These are phyloP conservation scores for Pogonomyrmex barbatus DNA, from an alignment of 1,140 invertebrate genomes.

Conservation along the genomic window DNA sequence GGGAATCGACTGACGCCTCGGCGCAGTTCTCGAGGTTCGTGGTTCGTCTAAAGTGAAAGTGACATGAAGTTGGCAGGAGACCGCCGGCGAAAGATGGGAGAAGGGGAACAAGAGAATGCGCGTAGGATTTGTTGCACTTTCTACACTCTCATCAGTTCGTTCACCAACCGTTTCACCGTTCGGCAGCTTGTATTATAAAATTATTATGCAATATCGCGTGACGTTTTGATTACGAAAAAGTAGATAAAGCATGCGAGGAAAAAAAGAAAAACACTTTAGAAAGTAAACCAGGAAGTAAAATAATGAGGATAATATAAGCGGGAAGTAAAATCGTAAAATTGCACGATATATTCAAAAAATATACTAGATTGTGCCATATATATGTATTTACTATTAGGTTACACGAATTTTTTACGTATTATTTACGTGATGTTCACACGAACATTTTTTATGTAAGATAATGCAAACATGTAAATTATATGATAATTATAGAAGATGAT, in stretches of 20 bases:
- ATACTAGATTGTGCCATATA: too few relatives aligned
- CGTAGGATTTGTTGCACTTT: not conserved
- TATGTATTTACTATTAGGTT: too few relatives aligned
- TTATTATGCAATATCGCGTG: not conserved
- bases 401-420: too few relatives aligned
- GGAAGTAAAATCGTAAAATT: too few relatives aligned
- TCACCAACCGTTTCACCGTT: too few relatives aligned
- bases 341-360: too few relatives aligned
- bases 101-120: not conserved
- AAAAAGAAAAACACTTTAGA: not conserved
- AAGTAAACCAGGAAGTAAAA: not conserved
- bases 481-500: too few relatives aligned
- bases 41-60: conserved; percentile 1
- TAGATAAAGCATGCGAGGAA: not conserved
- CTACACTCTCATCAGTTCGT: not conserved
- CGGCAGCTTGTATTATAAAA: not conserved
- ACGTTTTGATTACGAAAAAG: not conserved
- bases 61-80: not conserved
- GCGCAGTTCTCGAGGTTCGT: not conserved
- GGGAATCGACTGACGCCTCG: not conserved
- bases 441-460: too few relatives aligned
- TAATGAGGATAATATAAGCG: too few relatives aligned
- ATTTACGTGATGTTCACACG: too few relatives aligned
- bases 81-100: too few relatives aligned
- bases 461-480: too few relatives aligned